These are phyloP conservation scores for Pachypanchax playfairii DNA, from an alignment of 2,113 vertebrate species.

Conservation along the genomic window DNA sequence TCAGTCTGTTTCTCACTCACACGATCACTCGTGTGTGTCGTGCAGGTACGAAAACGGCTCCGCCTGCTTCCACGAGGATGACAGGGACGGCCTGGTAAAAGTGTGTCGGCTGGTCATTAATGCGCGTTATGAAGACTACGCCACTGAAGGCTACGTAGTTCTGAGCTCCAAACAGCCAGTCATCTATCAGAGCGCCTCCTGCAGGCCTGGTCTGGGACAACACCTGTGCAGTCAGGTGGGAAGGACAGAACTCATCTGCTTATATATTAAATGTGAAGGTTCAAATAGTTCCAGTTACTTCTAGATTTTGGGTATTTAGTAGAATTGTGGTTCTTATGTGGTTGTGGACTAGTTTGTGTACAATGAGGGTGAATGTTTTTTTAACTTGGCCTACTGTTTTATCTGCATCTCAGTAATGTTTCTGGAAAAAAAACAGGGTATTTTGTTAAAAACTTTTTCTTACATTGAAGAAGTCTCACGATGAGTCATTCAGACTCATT, in stretches of 20 bases:
- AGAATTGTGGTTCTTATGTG: too few species aligned
- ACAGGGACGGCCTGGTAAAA: conserved; percentile 91
- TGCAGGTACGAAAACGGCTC: conserved; percentile 95
- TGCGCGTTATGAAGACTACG: conserved; percentile 90
- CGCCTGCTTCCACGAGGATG: conserved; percentile 94
- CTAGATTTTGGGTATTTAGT: too few species aligned
- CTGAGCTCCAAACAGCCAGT: conserved; percentile 86
- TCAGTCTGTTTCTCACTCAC: background rate
- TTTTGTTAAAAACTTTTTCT: too few species aligned
- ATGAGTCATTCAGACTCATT: too few species aligned
- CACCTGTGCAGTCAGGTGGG: conserved; percentile 93
- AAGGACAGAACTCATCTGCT: background rate
- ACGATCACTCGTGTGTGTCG: background rate
- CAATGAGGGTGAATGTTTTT: too few species aligned
- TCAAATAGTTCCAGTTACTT: too few species aligned
- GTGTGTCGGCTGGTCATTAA: conserved; percentile 92
- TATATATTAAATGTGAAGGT: background rate
- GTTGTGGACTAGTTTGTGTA: too few species aligned
- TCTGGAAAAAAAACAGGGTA: too few species aligned
- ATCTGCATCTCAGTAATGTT: too few species aligned
- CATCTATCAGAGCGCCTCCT: conserved; percentile 92
- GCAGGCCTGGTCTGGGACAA: conserved; percentile 90
- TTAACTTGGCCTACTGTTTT: too few species aligned
- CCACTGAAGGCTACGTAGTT: conserved; percentile 86
- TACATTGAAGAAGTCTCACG: too few species aligned